These are phyloP conservation scores for Atrina japonica DNA, from an alignment of 2,888 invertebrate genomes.

Conservation along the genomic window DNA sequence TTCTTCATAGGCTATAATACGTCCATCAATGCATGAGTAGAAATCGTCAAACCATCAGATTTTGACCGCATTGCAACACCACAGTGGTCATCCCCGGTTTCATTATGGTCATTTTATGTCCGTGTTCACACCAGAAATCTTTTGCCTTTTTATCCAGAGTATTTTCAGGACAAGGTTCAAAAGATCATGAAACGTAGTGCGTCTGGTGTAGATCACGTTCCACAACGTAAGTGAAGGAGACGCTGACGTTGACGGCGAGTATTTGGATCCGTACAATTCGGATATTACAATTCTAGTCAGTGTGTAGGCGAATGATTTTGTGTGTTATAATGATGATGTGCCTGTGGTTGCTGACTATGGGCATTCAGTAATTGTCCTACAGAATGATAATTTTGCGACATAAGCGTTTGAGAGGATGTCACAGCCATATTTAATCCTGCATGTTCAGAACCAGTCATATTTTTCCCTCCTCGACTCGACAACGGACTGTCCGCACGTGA, in stretches of 20 bases:
- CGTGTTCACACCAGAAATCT: neutral
- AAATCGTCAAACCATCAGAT: neutral
- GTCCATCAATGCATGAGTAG: slow-evolving; percentile 3
- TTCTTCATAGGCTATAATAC: neutral
- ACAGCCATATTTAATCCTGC: slow-evolving; percentile 37
- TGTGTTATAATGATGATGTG: slow-evolving; percentile 39
- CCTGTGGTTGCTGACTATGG: slow-evolving; percentile 38
- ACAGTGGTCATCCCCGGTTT: slow-evolving; percentile 8
- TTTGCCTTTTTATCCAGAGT: neutral
- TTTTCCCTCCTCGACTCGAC: slow-evolving; percentile 20
- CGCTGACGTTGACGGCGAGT: slow-evolving; percentile 1
- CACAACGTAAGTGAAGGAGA: too few relatives aligned
- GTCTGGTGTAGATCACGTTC: too few relatives aligned
- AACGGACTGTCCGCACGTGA: slow-evolving; percentile 39
- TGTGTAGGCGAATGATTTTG: slow-evolving; percentile 48
- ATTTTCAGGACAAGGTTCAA: slow-evolving; percentile 1
- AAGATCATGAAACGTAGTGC: too few relatives aligned
- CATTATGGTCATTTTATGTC: slow-evolving; percentile 12
- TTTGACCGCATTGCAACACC: slow-evolving; percentile 3
- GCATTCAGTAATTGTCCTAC: slow-evolving; percentile 40
- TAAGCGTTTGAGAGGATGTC: slow-evolving; percentile 24
- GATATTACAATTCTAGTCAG: slow-evolving; percentile 34
- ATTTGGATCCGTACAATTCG: slow-evolving; percentile 13
- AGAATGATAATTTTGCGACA: slow-evolving; percentile 41
- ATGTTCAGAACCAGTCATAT: slow-evolving; percentile 33